phyloP scores from a whole-genome alignment of 2,888 invertebrate genomes.

The Cotesia congregata region DNA sequence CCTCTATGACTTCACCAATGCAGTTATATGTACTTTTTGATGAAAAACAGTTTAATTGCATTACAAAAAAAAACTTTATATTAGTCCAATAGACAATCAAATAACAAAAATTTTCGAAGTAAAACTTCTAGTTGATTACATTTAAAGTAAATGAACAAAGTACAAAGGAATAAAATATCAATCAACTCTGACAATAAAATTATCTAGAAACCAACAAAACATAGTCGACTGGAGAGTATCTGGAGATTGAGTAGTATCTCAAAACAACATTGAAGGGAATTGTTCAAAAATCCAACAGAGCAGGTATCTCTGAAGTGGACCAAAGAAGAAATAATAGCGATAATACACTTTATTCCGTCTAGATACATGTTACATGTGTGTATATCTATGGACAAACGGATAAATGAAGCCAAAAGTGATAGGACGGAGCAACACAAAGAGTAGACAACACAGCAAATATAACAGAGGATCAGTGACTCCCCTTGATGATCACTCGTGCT shows the following conservation, averaged over 20 bases:
- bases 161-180: neutral
- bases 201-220: neutral
- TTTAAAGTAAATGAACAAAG: neutral
- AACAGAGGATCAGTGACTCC: slow-evolving; percentile 22
- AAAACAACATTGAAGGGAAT: neutral
- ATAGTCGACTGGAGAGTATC: neutral
- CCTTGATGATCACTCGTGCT: slow-evolving; percentile 45
- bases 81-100: no score
- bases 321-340: slow-evolving; percentile 12
- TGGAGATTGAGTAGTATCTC: slow-evolving; percentile 1
- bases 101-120: no score
- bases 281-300: neutral
- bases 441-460: slow-evolving; percentile 8
- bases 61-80: no score
- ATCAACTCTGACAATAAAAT: neutral
- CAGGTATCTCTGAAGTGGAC: slow-evolving; percentile 21
- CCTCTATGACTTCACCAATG: no score
- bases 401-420: slow-evolving; percentile 2
- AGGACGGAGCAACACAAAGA: slow-evolving; percentile 21
- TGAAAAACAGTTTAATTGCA: no score
- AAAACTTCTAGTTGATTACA: no score
- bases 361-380: neutral
- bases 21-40: no score
- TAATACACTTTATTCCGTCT: neutral
- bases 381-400: no score